Evolutionary conservation across 1,140 invertebrate genomes (phyloP), one percentile per base, ranked within the genome.

Genomic region (Drosophila micromelanica): DNA sequence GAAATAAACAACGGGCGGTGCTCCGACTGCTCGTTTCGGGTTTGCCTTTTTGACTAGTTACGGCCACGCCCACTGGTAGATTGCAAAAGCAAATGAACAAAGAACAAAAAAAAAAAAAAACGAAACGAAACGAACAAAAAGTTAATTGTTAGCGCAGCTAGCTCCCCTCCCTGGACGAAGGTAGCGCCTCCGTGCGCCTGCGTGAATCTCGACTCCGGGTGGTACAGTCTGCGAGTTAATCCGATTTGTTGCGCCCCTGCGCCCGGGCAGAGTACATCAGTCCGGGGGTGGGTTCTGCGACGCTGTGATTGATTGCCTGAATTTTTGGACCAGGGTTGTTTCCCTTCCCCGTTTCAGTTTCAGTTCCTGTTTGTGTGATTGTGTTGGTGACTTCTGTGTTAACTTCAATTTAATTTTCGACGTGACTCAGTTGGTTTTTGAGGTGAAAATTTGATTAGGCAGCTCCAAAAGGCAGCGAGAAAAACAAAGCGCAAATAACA

Each of bases 401-500:
- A 70, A 79, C 59, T 72, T 55, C 5, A 27, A 77, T 80, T 80
- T 76, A 80, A 80, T 80, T 76, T 68, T 56, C 51, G 64, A 73
- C 71, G 56, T 65, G 73, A 74, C 46, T 63, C 60, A 48, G 63
- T 59, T 43, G 59, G 32, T 48, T 52, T 62, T 57, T 57, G 46
- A 89, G 78, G 82, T 87, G 82, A 89, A 89, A 87, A 89, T 87
- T 86, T 86, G 84, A 86, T 86, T 86, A 86, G 67, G 62, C 81
- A 59, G 62, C 62, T 42, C 15, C 12, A 27, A 37, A 54, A 27
- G 11, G 20, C 12, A 35, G 20, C 7, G 9, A 12, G 27, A 27
- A 27, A 27, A 27, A 27, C 27, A 5, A 27, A 5, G 27, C 27
- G 5, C 27, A 27, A 27, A 27, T 6, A 27, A 3, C 2, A 27